These are phyloP conservation scores for Drosophila pseudotalamancana DNA, from an alignment of 2,888 invertebrate genomes.

Conservation along the genomic window DNA sequence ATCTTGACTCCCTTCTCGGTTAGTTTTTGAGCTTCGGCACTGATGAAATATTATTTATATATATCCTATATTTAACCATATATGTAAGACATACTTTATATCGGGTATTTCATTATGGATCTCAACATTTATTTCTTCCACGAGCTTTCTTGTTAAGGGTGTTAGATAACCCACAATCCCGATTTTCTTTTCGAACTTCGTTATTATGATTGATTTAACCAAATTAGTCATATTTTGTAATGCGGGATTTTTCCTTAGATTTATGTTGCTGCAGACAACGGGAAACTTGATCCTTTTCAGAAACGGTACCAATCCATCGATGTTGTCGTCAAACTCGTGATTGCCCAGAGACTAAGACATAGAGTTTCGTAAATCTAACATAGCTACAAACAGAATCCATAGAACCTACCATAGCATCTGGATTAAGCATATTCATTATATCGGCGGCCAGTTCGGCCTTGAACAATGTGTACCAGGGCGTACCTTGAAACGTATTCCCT, in stretches of 20 bases:
- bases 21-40: conserved; percentile 86
- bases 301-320: conserved; percentile 5
- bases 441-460: conserved; percentile 91
- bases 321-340: background rate
- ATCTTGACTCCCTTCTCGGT: conserved; percentile 88
- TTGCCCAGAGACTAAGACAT: background rate
- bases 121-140: conserved; percentile 85
- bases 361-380: background rate
- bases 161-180: conserved; percentile 94
- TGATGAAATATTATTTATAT: background rate
- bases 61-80: background rate
- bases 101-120: conserved; percentile 88
- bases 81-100: conserved; percentile 83
- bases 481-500: conserved; percentile 94
- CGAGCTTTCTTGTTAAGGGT: conserved; percentile 88
- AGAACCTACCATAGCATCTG: conserved; percentile 92
- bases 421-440: conserved; percentile 89
- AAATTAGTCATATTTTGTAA: conserved; percentile 85
- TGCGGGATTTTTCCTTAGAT: conserved; percentile 68
- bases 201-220: conserved; percentile 87
- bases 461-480: conserved; percentile 92
- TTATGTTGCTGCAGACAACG: conserved; percentile 89
- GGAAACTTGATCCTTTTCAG: conserved; percentile 8
- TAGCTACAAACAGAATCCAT: no score
- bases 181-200: conserved; percentile 87